Base-by-base conservation (phyloP, 2,888 invertebrate genomes). In the Nemotelus nigrinus region DNA sequence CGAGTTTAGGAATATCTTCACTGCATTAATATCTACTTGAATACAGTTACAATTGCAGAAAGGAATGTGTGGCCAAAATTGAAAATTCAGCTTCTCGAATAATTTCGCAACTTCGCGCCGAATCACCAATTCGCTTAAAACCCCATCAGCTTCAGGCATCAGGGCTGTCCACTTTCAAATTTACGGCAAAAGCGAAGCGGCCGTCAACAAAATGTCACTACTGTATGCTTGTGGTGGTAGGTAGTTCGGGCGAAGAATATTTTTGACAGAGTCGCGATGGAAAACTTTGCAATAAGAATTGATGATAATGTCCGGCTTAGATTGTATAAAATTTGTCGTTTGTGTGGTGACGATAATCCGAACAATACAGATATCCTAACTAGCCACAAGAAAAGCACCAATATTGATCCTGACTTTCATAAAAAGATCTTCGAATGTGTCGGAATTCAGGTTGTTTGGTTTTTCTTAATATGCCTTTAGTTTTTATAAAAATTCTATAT, bases 341-440 rank as follows among this genome's bases (percentile, higher is more conserved):
- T 87, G 47, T 87, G 87, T 81, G 87, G 87, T 65, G 86, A 86
- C 63, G 87, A 86, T 81, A 85, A 86, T 83, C 84, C 85, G 2
- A 82, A 83, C 63, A 86, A 86, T 82, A 82, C 85, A 25, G 82
- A 82, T 65, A 85, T 86, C 58, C 79, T 85, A 3, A 76, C 81
- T 39, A 58, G 10, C 41, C n/a, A 10, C 44, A 77, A 57, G 41
- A 77, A 58, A 39, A 41, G 7, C 25, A 44, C 44, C 47, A 76
- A 79, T 68, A 82, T 81, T 41, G 87, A 87, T 77, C 84, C 85
- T 45, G 83, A 83, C 76, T 80, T 87, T 58, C 81, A 82, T 68
- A 84, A 84, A 79, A 87, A 87, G 80, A 84, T 87, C 74, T 81
- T 82, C 75, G 82, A 84, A 25, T 82, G 85, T 80, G 81, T 86